These are phyloP conservation scores for Zalophus californianus DNA, from an alignment of 2,797 vertebrate genomes.

Conservation along the genomic window DNA sequence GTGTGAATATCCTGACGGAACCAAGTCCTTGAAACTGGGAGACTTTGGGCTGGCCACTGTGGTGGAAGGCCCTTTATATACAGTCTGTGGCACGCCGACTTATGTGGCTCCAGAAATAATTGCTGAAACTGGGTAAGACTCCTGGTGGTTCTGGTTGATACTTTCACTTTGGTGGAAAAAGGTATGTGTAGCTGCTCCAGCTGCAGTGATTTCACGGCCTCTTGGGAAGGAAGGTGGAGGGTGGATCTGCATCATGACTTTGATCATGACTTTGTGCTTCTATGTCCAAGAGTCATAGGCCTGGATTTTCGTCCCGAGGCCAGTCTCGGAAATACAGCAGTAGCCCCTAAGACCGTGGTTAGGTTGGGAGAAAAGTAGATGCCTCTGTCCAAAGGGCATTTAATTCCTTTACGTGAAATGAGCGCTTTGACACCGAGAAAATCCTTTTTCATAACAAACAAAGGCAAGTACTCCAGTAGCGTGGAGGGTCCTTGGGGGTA, in stretches of 20 bases:
- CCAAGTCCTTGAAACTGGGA: slow-evolving; percentile 97
- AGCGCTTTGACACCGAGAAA: background rate
- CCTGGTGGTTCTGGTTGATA: background rate
- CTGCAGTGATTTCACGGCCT: fast-evolving
- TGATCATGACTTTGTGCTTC: too few species aligned
- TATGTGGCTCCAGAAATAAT: slow-evolving; percentile 99
- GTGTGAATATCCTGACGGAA: slow-evolving; percentile 95
- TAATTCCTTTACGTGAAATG: background rate
- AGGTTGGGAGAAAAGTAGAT: background rate
- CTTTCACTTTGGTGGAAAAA: background rate
- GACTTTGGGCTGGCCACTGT: slow-evolving; percentile 98
- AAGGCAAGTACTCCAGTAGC: background rate
- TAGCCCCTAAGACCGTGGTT: background rate
- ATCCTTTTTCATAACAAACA: background rate
- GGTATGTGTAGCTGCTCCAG: fast-evolving
- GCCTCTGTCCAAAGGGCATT: background rate
- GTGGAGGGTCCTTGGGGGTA: background rate
- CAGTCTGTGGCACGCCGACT: slow-evolving; percentile 98
- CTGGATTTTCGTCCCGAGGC: background rate
- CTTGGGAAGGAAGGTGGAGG: background rate
- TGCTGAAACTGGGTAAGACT: slow-evolving; percentile 94
- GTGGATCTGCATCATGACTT: fast-evolving
- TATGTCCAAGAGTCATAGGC: background rate
- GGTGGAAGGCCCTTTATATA: slow-evolving; percentile 96
- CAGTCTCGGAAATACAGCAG: background rate